Evolutionary conservation across 2,888 invertebrate genomes (phyloP), one percentile per base, ranked within the genome.

Genomic region (Uropetala carovei): DNA sequence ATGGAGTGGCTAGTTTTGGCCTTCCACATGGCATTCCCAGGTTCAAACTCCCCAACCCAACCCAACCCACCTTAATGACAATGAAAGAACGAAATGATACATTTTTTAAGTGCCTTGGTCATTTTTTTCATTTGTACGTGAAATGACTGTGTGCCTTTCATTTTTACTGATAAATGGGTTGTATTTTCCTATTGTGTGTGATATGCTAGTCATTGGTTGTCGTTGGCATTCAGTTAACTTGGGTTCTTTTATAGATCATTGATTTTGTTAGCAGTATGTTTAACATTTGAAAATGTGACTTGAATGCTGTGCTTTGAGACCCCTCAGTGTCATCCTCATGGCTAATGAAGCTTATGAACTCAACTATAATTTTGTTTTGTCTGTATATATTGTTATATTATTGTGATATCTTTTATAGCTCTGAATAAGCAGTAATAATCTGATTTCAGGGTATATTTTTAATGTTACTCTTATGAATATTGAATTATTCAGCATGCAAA

Each of bases 71-170:
- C 64, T 9, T 14, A n/a, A 59, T 16, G 18, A 86, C 9, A 68
- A 27, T 83, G 56, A 83, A 56, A 30, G 18, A 9, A 83, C 83
- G 11, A n/a, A 11, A 57, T 83, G 83, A 83, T n/a, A 18, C n/a
- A 83, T 83, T 83, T 83, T 83, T 83, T 83, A 83, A 83, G 83
- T 83, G 83, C 83, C 83, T 83, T 83, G 57, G 56, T 56, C 64
- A 16, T 16, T 64, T 64, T 11, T 75, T 75, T 75, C n/a, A 75
- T 75, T 75, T 75, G n/a, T 18, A 27, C 27, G 75, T n/a, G 27
- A 75, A 18, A 75, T 22, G 9, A 5, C 18, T 64, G 83, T 83
- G 83, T 83, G 83, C 83, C 83, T 83, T 30, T 83, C n/a, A 83
- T 30, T 83, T 83, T 11, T 83, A 57, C 57, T 56, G n/a, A n/a